Conservation (phyloP, 2,888 invertebrate species). For the Lysandra coridon region DNA sequence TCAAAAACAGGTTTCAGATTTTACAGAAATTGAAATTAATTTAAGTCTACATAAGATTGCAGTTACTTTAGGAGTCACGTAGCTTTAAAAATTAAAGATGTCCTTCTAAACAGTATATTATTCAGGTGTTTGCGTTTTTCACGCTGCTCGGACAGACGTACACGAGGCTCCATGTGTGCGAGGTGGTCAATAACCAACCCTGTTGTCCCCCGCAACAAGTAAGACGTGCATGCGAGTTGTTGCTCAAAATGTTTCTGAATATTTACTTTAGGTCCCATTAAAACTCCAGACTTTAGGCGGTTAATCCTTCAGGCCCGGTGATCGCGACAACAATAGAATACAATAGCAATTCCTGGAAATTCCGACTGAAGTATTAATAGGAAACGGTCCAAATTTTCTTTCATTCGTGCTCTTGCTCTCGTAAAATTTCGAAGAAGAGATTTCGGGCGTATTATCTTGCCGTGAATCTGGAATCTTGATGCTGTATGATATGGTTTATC, state of each 20-base stretch:
- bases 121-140: conserved; percentile 67
- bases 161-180: conserved; percentile 94
- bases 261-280: conserved; percentile 15
- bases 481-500: too few relatives aligned
- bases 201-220: conserved; percentile 88
- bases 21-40: background rate
- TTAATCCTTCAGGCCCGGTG: too few relatives aligned
- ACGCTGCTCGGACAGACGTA: conserved; percentile 87
- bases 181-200: conserved; percentile 89
- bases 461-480: too few relatives aligned
- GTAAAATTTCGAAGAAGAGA: background rate
- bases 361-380: too few relatives aligned
- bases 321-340: too few relatives aligned
- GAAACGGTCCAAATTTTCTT: background rate
- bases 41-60: background rate
- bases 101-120: conserved; percentile 40
- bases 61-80: background rate
- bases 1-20: background rate
- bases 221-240: conserved; percentile 51
- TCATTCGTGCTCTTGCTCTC: background rate
- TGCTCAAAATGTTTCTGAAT: conserved; percentile 32
- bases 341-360: too few relatives aligned
- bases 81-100: background rate
- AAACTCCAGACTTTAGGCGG: background rate
- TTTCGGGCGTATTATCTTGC: background rate